Evolutionary conservation across 2,113 vertebrate species (phyloP), one percentile per base, ranked within the genome.

Genomic region (Hirundichthys speculiger): DNA sequence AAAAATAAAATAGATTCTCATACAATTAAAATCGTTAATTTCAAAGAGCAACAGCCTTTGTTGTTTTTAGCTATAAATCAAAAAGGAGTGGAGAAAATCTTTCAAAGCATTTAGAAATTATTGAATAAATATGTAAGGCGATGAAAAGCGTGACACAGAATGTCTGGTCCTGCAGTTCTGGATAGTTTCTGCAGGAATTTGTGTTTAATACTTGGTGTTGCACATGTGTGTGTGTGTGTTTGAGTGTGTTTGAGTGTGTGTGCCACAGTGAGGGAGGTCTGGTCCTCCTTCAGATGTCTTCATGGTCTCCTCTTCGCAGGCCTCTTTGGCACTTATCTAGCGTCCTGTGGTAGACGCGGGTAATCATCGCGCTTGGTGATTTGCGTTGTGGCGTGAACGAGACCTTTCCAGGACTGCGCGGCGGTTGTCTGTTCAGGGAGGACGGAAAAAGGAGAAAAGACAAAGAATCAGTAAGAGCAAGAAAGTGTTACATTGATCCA

Each of bases 381-480:
- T 87, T 92, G 93, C 91, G 72, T 93, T 96, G 93, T 98, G 97
- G 63, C 96, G 96, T 41, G 98, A 98, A 60, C 98, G 96, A 69
- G 98, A 99, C 89, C 97, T 95, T 94, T 99, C 98, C 92, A 98
- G 89, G 92, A 92, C 89, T 56, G 90, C 91, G 52, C 94, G 94
- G 61, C 95, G 95, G 90, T 96, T 98, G 91, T 99, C 97, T 99
- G 93, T 27, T 41, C 12, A 38, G 13, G 58, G 39, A 27, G 25
- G 20, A 30, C 14, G 30, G 2, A 54, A 18, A 21, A 59, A 45
- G 18, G 3, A 41, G 30, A 9, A 20, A 22, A 42, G 56, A 15
- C n/a, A 12, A 62, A 22, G 19, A 25, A 34, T 34, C 30, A 34
- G 30, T 34, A 24, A 21, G 15, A 25, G 34, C 64, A 65, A 69